Conservation (phyloP, 2,113 vertebrate genomes). For the Pycnonotus jocosus region DNA sequence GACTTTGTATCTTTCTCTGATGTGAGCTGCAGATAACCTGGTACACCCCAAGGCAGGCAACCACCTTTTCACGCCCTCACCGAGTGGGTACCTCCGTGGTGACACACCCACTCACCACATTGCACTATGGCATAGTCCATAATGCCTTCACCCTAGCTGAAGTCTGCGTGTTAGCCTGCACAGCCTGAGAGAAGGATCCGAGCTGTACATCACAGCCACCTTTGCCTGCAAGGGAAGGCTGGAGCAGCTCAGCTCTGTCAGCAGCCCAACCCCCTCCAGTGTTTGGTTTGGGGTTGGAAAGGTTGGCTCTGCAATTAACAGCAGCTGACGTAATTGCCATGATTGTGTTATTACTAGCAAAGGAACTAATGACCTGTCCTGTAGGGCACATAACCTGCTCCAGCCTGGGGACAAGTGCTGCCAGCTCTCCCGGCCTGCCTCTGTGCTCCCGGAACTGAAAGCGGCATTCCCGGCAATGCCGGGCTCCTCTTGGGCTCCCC, state of each 20-base stretch:
- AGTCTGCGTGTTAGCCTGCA: not conserved
- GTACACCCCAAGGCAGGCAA: not conserved
- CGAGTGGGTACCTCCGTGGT: fast-evolving
- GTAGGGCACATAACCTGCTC: not conserved
- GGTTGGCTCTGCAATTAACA: not conserved
- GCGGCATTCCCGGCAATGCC: fast-evolving
- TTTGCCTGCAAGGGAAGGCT: not conserved
- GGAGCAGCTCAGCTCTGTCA: not conserved
- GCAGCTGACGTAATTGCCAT: not conserved
- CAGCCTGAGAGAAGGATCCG: not conserved
- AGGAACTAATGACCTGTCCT: not conserved
- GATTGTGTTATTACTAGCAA: not conserved
- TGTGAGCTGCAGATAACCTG: not conserved
- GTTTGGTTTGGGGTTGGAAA: not conserved
- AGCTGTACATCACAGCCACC: not conserved
- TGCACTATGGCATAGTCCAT: fast-evolving
- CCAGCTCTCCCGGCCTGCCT: fast-evolving
- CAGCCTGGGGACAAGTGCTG: not conserved
- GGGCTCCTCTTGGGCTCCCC: fast-evolving
- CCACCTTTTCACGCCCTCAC: not conserved
- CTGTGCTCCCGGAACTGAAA: fast-evolving
- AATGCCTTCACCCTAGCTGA: not conserved
- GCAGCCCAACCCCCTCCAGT: not conserved
- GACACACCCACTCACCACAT: not conserved
- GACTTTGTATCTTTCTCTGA: not conserved